These are phyloP conservation scores for Ellobium chinense DNA, from an alignment of 2,888 invertebrate genomes.

Conservation along the genomic window DNA sequence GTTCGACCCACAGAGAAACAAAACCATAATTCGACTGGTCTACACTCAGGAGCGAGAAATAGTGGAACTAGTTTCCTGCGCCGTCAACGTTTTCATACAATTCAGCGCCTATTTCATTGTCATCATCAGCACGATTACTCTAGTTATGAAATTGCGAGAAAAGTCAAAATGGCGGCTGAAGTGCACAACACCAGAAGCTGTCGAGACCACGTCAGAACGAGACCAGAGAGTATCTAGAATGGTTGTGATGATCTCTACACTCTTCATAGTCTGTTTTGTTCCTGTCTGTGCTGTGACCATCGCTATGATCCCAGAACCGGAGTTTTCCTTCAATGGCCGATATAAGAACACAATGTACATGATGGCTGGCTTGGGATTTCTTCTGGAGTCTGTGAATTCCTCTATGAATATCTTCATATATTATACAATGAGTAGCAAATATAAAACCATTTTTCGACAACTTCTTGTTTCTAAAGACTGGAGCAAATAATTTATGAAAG, in stretches of 20 bases:
- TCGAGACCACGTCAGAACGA: too few relatives aligned
- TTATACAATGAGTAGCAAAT: background rate
- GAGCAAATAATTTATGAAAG: too few relatives aligned
- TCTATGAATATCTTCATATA: background rate
- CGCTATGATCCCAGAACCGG: background rate
- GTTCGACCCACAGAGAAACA: background rate
- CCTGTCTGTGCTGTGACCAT: background rate
- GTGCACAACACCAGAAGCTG: background rate
- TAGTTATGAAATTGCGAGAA: background rate
- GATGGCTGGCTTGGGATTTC: background rate
- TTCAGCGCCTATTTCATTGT: background rate
- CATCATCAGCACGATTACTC: background rate
- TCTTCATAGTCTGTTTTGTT: background rate
- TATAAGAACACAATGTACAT: background rate
- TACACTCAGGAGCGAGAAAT: background rate
- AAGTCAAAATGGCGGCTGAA: background rate
- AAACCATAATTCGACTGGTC: background rate
- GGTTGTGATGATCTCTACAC: background rate
- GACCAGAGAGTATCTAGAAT: background rate
- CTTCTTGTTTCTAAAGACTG: too few relatives aligned
- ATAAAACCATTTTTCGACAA: background rate
- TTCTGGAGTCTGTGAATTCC: background rate
- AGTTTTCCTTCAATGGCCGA: background rate
- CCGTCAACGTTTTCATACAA: background rate
- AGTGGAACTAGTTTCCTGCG: background rate